These are phyloP conservation scores for Protaetia brevitarsis DNA, from an alignment of 1,140 invertebrate genomes.

Conservation along the genomic window DNA sequence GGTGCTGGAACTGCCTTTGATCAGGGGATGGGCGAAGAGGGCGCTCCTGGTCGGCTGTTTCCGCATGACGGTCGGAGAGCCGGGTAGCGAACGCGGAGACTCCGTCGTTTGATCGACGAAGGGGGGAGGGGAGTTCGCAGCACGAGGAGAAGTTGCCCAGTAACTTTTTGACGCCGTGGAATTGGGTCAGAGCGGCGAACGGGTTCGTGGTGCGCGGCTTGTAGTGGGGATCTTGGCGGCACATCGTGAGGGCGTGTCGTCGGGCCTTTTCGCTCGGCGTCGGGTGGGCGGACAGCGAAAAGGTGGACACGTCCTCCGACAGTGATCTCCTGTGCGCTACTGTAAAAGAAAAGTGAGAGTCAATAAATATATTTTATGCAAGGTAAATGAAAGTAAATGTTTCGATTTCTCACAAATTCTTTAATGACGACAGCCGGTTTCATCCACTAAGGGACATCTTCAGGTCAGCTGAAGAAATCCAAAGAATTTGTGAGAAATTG, in stretches of 20 bases:
- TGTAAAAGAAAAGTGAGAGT: slow-evolving; percentile 39
- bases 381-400: not conserved
- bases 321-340: slow-evolving; percentile 64
- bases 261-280: slow-evolving; percentile 70
- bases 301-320: slow-evolving; percentile 62
- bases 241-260: slow-evolving; percentile 70
- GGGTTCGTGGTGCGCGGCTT: slow-evolving; percentile 67
- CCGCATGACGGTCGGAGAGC: slow-evolving; percentile 50
- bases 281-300: slow-evolving; percentile 52
- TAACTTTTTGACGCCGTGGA: slow-evolving; percentile 74
- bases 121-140: slow-evolving; percentile 67
- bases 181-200: slow-evolving; percentile 64
- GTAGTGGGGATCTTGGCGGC: slow-evolving; percentile 75
- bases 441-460: too few relatives aligned
- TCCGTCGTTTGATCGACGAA: slow-evolving; percentile 46
- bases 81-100: slow-evolving; percentile 52
- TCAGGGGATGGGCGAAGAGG: slow-evolving; percentile 53
- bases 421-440: too few relatives aligned
- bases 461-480: too few relatives aligned
- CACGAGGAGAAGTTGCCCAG: slow-evolving; percentile 74
- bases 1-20: slow-evolving; percentile 49
- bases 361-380: slow-evolving; percentile 1
- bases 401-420: too few relatives aligned
- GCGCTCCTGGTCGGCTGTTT: slow-evolving; percentile 32
- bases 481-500: too few relatives aligned